Base-by-base conservation (phyloP, 2,797 vertebrate genomes). In the Hippoglossus hippoglossus region DNA sequence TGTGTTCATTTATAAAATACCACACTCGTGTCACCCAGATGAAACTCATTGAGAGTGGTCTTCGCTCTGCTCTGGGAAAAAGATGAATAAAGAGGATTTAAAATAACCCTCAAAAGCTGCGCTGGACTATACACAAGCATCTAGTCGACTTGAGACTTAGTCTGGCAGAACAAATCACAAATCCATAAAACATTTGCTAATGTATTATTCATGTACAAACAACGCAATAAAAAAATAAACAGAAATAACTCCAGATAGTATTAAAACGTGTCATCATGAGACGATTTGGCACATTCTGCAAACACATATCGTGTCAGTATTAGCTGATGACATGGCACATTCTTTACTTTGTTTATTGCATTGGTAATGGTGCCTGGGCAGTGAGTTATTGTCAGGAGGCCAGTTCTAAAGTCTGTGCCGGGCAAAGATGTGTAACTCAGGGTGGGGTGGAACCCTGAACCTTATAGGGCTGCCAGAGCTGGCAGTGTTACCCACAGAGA, bases 251-350 rank as follows among this genome's bases (percentile, higher is more conserved):
- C 77, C 84, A 71, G 81, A 80, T 80, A 79, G 83, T 93, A 91
- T 89, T 92, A 88, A 91, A 94, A 90, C 61, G 77, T 87, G 90
- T 92, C 83, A 85, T 84, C 88, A 81, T 89, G 89, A 88, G 81
- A 92, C 78, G 39, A 93, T 95, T 95, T 95, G 94, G 94, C 94
- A 95, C 94, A 93, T 94, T 94, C 91, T 91, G 83, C 1, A 88
- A 87, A 93, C 90, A 84, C 90, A 79, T 89, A 85, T 84, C 47
- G 87, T 93, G 90, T 92, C 83, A 26, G 87, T 87, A 88, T 92
- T 88, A 80, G 81, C 86, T 84, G 84, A 92, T 89, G 86, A 91
- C 90, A 91, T 89, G 91, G 90, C 87, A 93, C 91, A 93, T 94
- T 94, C 91, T 91, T 92, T 70, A 83, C 86, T 83, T 85, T 89